Evolutionary conservation across 1,140 invertebrate species (phyloP).

Genomic region (Drosophila virilis): DNA sequence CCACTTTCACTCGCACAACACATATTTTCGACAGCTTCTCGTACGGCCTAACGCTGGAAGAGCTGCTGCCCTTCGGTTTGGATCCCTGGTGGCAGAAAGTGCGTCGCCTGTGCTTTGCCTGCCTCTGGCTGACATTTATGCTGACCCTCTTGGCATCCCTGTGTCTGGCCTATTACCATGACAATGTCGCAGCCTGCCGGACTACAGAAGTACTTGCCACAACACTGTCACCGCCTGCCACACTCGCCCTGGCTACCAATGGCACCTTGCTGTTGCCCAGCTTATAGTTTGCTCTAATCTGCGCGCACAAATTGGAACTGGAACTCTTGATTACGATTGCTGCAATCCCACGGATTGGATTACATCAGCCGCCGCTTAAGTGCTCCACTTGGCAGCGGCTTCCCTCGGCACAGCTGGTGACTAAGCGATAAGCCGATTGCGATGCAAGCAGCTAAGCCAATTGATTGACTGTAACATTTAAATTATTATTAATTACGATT

Average conservation of each 20-base stretch:
- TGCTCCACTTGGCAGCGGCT: constrained; percentile 17
- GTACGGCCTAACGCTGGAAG: constrained; percentile 65
- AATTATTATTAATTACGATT: neutral
- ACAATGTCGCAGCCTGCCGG: constrained; percentile 26
- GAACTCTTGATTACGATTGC: constrained; percentile 40
- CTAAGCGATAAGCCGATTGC: constrained; percentile 43
- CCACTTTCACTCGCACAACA: neutral
- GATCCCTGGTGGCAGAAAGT: constrained; percentile 80
- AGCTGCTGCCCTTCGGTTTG: constrained; percentile 65
- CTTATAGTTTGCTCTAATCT: constrained; percentile 28
- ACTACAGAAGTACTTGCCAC: constrained; percentile 35
- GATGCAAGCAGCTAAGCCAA: neutral
- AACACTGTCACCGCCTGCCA: constrained; percentile 11
- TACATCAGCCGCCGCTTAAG: constrained; percentile 57
- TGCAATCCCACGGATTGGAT: constrained; percentile 51
- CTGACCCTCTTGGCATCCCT: constrained; percentile 68
- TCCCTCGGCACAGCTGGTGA: constrained; percentile 27
- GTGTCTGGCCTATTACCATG: constrained; percentile 51
- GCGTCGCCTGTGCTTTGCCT: constrained; percentile 57
- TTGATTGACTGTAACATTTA: constrained; percentile 18
- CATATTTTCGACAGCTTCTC: constrained; percentile 50
- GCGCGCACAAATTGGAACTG: constrained; percentile 7
- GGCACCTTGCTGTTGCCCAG: constrained; percentile 51
- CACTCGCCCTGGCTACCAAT: constrained; percentile 48
- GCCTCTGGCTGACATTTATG: constrained; percentile 62